Evolutionary conservation across 2,113 vertebrate species (phyloP), one percentile per base, ranked within the genome.

Genomic region (Otis tarda): DNA sequence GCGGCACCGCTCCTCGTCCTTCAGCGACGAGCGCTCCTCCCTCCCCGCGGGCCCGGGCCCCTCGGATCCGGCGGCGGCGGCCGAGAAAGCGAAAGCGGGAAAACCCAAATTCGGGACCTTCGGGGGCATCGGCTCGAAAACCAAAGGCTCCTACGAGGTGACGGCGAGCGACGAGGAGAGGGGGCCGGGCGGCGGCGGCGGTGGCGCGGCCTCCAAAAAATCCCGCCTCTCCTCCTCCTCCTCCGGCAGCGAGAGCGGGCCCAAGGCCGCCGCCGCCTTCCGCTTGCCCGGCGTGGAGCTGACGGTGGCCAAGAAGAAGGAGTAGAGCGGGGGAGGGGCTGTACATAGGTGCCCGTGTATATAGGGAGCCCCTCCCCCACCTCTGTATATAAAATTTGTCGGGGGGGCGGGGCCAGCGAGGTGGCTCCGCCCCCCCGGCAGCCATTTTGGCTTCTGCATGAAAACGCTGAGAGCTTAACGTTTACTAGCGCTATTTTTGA

Each of bases 61-160:
- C 33, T 68, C 98, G 94, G 98, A 98, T 47, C 94, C 39, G 39
- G 39, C 97, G 28, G 99, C 16, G 28, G 24, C 14, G 5, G 98
- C 98, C 57, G 96, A 71, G 4, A 99, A 98, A 82, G 98, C 97
- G 63, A 98, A 99, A 82, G 98, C 98, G 9, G 97, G 98, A 69
- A 99, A 98, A 86, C 90, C 98, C 75, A 99, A 99, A 92, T 99
- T 99, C 78, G 99, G 99, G 61, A 99, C 99, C 20, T 99, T 99
- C 75, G 99, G 99, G 70, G 99, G 99, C 12, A 98, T 99, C 82
- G 98, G 99, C 71, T 98, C 99, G 53, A 99, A 98, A 96, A 98
- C 98, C 70, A 99, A 99, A 97, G 99, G 99, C 25, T 98, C 98
- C 43, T 99, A 99, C 85, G 99, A 99, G 98, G 99, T 99, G 70